Evolutionary conservation across 2,888 invertebrate genomes (phyloP), one percentile per base, ranked within the genome.

Genomic region (Lepidocyrtinus sp.): DNA sequence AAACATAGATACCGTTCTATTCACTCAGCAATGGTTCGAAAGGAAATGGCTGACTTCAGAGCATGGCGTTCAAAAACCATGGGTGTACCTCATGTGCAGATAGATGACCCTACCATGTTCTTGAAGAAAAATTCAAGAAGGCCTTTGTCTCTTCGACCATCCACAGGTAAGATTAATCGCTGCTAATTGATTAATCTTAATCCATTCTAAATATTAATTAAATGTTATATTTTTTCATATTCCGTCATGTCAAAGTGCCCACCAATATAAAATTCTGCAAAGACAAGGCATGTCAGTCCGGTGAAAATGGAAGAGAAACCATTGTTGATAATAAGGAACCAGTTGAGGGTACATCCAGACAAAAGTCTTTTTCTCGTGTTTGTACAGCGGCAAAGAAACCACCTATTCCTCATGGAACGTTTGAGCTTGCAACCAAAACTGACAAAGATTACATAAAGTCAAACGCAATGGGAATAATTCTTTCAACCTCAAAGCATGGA

Each of bases 61-160:
- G 74, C 61, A 1, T 82, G 83, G 21, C 63, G 71, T 27, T 65
- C 17, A 5, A 79, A 75, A 63, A 93, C 92, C 0, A 93, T 94
- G 91, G 94, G 94, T 0, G 91, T 91, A 85, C 92, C 93, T 0
- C 91, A 92, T 86, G 91, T 91, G 12, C 91, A 91, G 0, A 84
- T 92, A 0, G 90, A 90, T 67, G 88, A 91, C 17, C 93, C 94
- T 0, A 89, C 90, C 0, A 88, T 92, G 1, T 94, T 90, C 87
- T 88, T 94, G 22, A 92, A 91, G 86, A 94, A 93, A 87, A 91
- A 92, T 22, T 88, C 91, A 55, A 91, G 92, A 46, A 73, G 75
- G 19, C 82, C 83, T 5, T 82, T 86, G 1, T 83, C 85, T 0
- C 24, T 83, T n/a, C 75, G 79, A 25, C 76, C 70, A 19, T 24